phyloP scores from a whole-genome alignment of 2,113 vertebrate genomes.

The Gavialis gangeticus region DNA sequence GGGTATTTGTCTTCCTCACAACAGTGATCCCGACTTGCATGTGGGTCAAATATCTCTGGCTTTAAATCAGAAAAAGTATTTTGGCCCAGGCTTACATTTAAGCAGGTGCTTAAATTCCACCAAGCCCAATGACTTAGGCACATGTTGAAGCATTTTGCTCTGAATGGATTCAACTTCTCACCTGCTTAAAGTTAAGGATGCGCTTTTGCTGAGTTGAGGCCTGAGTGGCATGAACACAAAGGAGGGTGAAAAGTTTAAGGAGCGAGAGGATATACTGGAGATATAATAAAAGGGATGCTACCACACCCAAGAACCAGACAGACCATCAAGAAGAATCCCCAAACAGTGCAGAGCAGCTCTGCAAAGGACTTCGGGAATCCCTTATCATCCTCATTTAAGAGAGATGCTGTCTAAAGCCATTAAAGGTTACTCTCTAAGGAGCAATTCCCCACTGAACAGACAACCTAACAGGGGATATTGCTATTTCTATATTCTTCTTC shows the following conservation, averaged over 20 bases:
- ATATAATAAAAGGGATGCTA: background rate
- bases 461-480: background rate
- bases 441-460: background rate
- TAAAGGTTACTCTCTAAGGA: background rate
- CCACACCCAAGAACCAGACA: background rate
- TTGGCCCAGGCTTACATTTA: constrained; percentile 1
- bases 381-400: background rate
- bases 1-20: background rate
- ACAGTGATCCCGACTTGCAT: background rate
- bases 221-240: background rate
- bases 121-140: background rate
- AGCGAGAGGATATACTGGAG: background rate
- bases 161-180: background rate
- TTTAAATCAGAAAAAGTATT: background rate
- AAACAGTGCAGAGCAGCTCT: background rate
- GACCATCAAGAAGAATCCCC: background rate
- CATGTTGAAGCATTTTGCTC: background rate
- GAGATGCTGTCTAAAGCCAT: background rate
- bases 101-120: background rate
- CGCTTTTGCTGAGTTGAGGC: background rate
- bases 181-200: fast-evolving
- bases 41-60: background rate
- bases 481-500: background rate
- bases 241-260: background rate
- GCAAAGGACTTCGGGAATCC: background rate